Evolutionary conservation across 2,113 vertebrate genomes (phyloP), one percentile per base, ranked within the genome.

Genomic region (Glaucomys volans): DNA sequence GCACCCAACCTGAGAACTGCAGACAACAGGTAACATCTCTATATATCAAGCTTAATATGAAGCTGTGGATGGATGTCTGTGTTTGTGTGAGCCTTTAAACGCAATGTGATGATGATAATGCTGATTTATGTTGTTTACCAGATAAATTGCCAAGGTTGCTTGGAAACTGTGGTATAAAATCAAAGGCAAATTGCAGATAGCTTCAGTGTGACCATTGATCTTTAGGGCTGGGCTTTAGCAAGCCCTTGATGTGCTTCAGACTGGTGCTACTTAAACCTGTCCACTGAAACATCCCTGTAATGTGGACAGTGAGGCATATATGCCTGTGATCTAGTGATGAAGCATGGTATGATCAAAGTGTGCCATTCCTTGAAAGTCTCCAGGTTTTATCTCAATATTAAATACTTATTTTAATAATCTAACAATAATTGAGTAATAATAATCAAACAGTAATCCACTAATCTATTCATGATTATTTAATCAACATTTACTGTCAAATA

Each of bases 171-270:
- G 83, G 42, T 22, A 62, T 62, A 74, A 57, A 91, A 69, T 94
- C 66, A 88, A 90, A 88, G 76, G 37, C 52, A 95, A 54, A 80
- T 95, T 95, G 44, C 62, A 76, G 87, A 81, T 44, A 95, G 37
- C 84, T 54, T 47, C 35, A 16, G 18, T 17, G 42, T 47, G 72
- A 83, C 50, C 62, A 37, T 9, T 72, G 76, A 35, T 84, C 54
- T 11, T 87, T 6, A 42, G 44, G 52, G 54, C 22, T 83, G 37
- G 18, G 17, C 74, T 84, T 82, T 62, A 84, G 59, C 8, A 83
- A 75, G 14, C 3, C 16, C 47, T 91, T 64, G 66, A 57, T 20
- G 2, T 81, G 35, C 3, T 87, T 87, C 74, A 74, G 59, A 22
- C 28, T 28, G 44, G 57, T 14, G 8, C 50, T 74, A 57, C 52